Evolutionary conservation across 2,113 vertebrate species (phyloP), one percentile per base, ranked within the genome.

Genomic region (Hypomesus transpacificus): DNA sequence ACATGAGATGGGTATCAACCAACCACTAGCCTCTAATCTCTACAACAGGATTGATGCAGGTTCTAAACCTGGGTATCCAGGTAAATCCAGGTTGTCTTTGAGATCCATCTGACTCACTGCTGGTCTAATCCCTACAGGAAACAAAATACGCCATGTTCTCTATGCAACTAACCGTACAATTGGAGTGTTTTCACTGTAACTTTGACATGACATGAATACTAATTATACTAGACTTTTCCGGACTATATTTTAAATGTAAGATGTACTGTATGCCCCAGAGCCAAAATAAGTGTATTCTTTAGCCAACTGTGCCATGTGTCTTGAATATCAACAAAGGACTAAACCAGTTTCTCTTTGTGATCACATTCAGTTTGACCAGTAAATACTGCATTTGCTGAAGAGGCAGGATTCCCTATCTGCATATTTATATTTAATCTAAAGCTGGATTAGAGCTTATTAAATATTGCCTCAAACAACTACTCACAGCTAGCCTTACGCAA

Each of bases 381-480:
- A 81, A 81, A 79, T 78, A 80, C 75, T 26, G 56, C 77, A 66
- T 20, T 14, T 52, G 79, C 81, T 85, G 83, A 80, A 76, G 69
- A 67, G 46, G 77, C 81, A 79, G 70, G 69, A 84, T 83, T 87
- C 74, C 71, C 70, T 59, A 78, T 51, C 57, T 74, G 76, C 71
- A 80, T 70, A 79, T 77, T 81, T 72, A 69, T 82, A 52, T 75
- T 78, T 83, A 86, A 80, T 83, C 85, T 83, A 86, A 86, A 86
- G 71, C 77, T 85, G 81, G 77, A 81, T 86, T 86, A 84, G 76
- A 78, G 76, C 66, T 82, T 78, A 84, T 82, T 83, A 82, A 86
- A 83, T 79, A 73, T 69, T 59, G 75, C 75, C 75, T 75, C 66
- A 83, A 80, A 85, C 79, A 69, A 76, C 67, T 54, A 70, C 71